A percentile compares a stretch with the other conserved stretches of the same genome.
Conservation (phyloP, 2,797 vertebrate species). For the Manis crassicaudata region DNA sequence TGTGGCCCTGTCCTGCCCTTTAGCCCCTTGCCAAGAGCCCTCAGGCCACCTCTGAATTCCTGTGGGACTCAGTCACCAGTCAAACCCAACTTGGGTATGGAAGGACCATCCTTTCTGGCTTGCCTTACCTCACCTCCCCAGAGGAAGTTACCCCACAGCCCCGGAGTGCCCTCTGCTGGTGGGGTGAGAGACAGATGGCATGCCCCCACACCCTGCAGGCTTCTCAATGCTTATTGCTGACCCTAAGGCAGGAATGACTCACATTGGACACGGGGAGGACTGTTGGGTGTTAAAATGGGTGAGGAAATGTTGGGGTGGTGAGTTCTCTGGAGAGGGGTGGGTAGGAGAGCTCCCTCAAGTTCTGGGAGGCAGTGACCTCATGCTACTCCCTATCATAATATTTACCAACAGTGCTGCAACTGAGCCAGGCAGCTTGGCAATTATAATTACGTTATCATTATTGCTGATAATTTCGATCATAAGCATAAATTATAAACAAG, state of each 20-base stretch:
- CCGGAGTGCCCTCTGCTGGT: background rate
- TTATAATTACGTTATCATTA: slow-evolving; percentile 80
- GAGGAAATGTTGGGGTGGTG: background rate
- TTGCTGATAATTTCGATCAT: slow-evolving; percentile 76
- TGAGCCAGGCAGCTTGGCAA: slow-evolving; percentile 66
- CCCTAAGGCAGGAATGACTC: background rate
- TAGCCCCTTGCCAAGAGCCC: background rate
- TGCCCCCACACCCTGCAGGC: background rate
- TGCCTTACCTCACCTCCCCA: background rate
- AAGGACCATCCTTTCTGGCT: background rate
- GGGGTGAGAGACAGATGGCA: background rate
- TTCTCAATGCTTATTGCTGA: background rate
- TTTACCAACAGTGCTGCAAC: slow-evolving; percentile 71
- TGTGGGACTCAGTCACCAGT: background rate
- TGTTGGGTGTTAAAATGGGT: background rate
- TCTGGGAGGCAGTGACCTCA: slow-evolving; percentile 52
- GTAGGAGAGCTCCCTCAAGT: background rate
- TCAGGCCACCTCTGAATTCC: background rate
- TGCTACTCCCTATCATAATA: slow-evolving; percentile 49
- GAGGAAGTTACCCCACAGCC: background rate
- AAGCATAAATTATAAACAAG: slow-evolving; percentile 77
- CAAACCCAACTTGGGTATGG: background rate
- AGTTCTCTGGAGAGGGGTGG: too few species aligned
- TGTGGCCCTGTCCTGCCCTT: background rate
- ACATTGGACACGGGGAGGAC: background rate